These are phyloP conservation scores for Morinoia aosen DNA, from an alignment of 2,888 invertebrate genomes.

Conservation along the genomic window DNA sequence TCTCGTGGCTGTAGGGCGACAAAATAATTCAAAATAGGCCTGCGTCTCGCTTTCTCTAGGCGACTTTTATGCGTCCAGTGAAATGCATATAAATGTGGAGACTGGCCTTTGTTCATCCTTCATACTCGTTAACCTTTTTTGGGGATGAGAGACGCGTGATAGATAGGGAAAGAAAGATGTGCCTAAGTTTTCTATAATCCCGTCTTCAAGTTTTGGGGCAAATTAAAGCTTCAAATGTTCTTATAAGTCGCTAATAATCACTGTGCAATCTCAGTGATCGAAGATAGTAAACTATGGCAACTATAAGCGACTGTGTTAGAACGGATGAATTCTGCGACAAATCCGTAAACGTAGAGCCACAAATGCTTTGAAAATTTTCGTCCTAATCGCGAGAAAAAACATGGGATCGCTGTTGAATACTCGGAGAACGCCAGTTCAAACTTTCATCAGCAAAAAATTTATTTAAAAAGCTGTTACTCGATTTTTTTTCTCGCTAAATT, in stretches of 20 bases:
- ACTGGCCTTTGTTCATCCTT: not conserved
- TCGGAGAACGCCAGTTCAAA: not conserved
- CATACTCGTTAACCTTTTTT: not conserved
- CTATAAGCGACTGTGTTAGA: not conserved
- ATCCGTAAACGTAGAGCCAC: not conserved
- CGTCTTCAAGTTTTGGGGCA: no score
- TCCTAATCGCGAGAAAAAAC: not conserved
- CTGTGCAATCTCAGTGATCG: not conserved
- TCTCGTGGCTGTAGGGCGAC: not conserved
- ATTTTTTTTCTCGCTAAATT: not conserved
- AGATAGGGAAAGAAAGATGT: no score
- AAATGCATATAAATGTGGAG: not conserved
- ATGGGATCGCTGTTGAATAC: not conserved
- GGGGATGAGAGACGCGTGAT: not conserved
- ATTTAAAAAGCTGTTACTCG: not conserved
- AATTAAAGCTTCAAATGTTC: no score
- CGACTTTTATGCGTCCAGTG: not conserved
- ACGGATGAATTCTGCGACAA: not conserved
- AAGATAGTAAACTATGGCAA: not conserved
- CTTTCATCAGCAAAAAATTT: not conserved
- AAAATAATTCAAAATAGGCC: slow-evolving; percentile 18
- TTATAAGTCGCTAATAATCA: not conserved
- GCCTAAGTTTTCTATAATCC: no score
- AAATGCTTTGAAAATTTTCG: not conserved
- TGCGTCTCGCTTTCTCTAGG: not conserved